phyloP scores from a whole-genome alignment of 2,797 vertebrate species.

The Serranus cabrilla region DNA sequence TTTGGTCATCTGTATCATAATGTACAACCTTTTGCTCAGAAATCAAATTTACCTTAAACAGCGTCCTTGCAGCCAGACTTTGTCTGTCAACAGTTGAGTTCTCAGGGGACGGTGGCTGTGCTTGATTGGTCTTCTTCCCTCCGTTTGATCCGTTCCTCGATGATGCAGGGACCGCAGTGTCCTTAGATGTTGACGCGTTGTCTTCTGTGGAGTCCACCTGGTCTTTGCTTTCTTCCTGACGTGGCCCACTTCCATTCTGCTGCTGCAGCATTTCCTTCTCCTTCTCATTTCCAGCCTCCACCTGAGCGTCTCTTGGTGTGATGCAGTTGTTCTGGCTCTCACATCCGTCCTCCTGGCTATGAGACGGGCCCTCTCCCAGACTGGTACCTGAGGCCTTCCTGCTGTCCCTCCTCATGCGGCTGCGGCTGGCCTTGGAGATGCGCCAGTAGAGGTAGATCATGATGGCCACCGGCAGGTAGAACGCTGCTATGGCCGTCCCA shows the following conservation, averaged over 20 bases:
- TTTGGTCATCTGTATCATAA: not conserved
- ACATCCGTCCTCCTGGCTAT: conserved; percentile 87
- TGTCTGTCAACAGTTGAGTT: conserved; percentile 89
- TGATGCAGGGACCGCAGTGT: not conserved
- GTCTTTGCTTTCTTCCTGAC: conserved; percentile 70
- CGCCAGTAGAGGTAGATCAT: conserved; percentile 97
- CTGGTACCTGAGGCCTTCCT: conserved; percentile 83
- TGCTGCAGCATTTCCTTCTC: conserved; percentile 85
- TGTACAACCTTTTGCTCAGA: not conserved
- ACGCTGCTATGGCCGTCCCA: conserved; percentile 95
- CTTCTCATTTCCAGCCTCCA: conserved; percentile 68
- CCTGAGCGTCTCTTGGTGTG: conserved; percentile 58
- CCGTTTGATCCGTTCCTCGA: conserved; percentile 24
- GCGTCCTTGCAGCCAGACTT: conserved; percentile 83
- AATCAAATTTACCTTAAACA: conserved; percentile 70
- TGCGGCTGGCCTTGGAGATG: conserved; percentile 95
- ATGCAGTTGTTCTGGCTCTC: conserved; percentile 83
- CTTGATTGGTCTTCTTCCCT: conserved; percentile 51
- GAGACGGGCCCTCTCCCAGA: conserved; percentile 77
- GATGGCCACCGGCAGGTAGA: conserved; percentile 96
- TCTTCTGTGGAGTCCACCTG: conserved; percentile 88
- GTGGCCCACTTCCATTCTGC: conserved; percentile 61
- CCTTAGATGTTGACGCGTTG: conserved; percentile 77
- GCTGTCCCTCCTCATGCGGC: conserved; percentile 85
- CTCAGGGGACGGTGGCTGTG: conserved; percentile 70